These are phyloP conservation scores for Prinia subflava DNA, from an alignment of 2,113 vertebrate species.

Conservation along the genomic window DNA sequence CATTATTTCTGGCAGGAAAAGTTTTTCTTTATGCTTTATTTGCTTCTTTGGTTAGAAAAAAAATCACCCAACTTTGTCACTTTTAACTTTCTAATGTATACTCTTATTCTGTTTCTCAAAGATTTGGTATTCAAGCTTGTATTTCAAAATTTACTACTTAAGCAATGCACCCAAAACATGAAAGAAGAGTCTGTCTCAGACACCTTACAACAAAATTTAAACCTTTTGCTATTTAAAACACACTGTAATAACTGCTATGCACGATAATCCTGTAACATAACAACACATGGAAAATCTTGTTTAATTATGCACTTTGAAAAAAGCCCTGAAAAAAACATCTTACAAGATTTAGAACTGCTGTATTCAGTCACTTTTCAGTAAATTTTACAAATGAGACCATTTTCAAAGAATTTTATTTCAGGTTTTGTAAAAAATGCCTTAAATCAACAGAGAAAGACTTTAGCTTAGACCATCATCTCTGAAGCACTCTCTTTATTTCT, in stretches of 20 bases:
- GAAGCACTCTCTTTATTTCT: background rate
- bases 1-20: background rate
- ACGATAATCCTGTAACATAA: background rate
- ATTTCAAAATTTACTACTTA: background rate
- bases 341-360: background rate
- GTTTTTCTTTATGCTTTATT: background rate
- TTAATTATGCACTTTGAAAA: background rate
- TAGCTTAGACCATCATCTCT: background rate
- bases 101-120: background rate
- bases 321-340: background rate
- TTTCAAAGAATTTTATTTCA: background rate
- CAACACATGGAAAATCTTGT: background rate
- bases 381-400: background rate
- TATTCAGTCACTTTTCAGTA: background rate
- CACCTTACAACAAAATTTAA: background rate
- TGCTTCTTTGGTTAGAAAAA: background rate
- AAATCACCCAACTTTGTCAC: background rate
- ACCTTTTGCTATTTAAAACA: background rate
- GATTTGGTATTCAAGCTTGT: background rate
- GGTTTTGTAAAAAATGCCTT: background rate
- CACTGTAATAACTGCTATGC: rapidly evolving
- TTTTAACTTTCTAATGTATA: background rate
- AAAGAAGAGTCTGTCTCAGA: background rate
- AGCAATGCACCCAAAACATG: background rate
- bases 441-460: background rate